phyloP scores from a whole-genome alignment of 1,140 invertebrate genomes.

The Brachionus paranguensis region DNA sequence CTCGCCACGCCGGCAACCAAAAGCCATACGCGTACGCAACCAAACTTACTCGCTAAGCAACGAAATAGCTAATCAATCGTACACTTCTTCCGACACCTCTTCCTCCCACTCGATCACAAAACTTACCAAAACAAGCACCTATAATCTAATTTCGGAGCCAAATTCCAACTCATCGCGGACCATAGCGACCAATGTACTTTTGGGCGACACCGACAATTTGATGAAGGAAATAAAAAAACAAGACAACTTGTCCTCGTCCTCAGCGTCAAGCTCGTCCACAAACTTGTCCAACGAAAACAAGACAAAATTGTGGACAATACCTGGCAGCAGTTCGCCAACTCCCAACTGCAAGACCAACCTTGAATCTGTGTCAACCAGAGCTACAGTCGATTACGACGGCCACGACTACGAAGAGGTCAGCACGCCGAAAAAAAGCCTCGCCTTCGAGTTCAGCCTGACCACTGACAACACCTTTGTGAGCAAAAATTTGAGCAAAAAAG shows the following conservation, averaged over 20 bases:
- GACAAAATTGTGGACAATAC: constrained; percentile 5
- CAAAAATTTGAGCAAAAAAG: constrained; percentile 15
- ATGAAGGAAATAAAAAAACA: constrained; percentile 5
- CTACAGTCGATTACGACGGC: neutral
- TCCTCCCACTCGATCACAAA: constrained; percentile 14
- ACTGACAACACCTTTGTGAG: neutral
- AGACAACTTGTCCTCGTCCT: neutral
- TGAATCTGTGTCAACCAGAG: neutral
- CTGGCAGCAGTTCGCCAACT: neutral
- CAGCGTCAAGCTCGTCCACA: neutral
- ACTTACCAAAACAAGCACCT: neutral
- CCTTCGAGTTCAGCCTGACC: constrained; percentile 13
- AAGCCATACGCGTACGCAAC: neutral
- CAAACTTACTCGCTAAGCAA: neutral
- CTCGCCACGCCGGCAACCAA: neutral
- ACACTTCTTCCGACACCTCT: neutral
- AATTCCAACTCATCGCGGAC: neutral
- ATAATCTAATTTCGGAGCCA: neutral
- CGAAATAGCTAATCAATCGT: neutral
- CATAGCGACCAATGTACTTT: neutral
- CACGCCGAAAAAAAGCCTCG: constrained; percentile 27
- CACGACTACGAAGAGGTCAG: neutral
- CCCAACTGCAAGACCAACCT: neutral
- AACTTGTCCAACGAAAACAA: constrained; percentile 11
- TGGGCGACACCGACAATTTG: constrained; percentile 9